Evolutionary conservation across 2,888 invertebrate genomes (phyloP).

Genomic region (Leucophenga maculata): DNA sequence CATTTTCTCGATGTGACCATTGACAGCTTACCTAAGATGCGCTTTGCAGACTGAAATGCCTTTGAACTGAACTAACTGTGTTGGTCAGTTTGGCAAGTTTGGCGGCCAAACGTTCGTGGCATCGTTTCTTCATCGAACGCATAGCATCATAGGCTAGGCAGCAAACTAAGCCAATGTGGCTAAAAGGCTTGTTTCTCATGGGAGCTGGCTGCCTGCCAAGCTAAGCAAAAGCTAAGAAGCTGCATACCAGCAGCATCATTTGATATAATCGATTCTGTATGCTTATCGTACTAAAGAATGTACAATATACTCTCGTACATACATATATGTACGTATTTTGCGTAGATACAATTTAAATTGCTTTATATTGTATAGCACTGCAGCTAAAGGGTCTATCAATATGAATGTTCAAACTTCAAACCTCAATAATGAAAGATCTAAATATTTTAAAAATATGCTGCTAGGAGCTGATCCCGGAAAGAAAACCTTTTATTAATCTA

Average conservation of each 20-base stretch:
- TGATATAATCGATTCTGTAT: slow-evolving; percentile 14
- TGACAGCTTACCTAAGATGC: slow-evolving; percentile 27
- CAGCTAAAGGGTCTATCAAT: no score
- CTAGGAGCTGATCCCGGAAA: no score
- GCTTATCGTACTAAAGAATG: slow-evolving; percentile 10
- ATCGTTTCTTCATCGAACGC: neutral
- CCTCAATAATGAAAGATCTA: no score
- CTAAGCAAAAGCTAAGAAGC: neutral
- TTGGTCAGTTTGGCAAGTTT: slow-evolving; percentile 24
- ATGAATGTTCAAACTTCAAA: no score
- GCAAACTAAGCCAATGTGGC: neutral
- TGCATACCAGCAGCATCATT: slow-evolving; percentile 8
- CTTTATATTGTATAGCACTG: no score
- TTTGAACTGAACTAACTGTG: slow-evolving; percentile 24
- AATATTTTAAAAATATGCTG: no score
- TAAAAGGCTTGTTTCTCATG: slow-evolving; percentile 23
- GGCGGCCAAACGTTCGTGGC: neutral
- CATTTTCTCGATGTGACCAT: slow-evolving; percentile 22
- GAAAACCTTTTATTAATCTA: no score
- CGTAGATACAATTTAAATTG: neutral
- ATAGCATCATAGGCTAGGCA: no score
- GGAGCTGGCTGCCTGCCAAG: slow-evolving; percentile 2
- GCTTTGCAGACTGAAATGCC: slow-evolving; percentile 18
- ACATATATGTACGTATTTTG: slow-evolving; percentile 3
- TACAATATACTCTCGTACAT: neutral